Percentiles rank a stretch among this genome's conserved stretches.
Conservation (phyloP, 2,797 vertebrate species). For the Pelochelys cantorii region DNA sequence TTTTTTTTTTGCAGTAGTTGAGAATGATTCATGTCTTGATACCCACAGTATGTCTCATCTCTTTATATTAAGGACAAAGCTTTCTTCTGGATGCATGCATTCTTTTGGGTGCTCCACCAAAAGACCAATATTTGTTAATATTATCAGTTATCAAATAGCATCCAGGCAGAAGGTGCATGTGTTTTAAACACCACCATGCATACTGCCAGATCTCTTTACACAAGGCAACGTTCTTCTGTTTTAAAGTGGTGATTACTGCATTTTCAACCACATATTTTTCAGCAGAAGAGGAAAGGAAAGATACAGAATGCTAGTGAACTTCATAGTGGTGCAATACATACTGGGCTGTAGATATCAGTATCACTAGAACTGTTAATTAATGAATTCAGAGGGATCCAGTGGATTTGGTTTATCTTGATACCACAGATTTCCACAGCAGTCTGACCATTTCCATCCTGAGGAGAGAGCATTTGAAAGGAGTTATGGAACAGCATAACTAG, state of each 20-base stretch:
- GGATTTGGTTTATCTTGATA: not conserved
- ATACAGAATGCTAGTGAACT: not conserved
- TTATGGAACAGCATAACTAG: not conserved
- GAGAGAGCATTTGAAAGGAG: not conserved
- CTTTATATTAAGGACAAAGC: not conserved
- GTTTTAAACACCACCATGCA: not conserved
- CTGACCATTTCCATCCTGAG: not conserved
- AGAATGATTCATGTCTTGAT: not conserved
- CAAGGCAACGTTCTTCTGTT: not conserved
- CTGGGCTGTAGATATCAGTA: not conserved
- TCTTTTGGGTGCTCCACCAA: not conserved
- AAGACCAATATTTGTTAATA: not conserved
- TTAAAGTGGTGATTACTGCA: rapidly evolving
- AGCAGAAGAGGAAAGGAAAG: not conserved
- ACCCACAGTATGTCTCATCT: not conserved
- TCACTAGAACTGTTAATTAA: not conserved
- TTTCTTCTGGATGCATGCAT: not conserved
- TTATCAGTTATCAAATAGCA: not conserved
- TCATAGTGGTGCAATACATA: not conserved
- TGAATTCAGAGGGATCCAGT: not conserved
- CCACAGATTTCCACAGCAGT: not conserved
- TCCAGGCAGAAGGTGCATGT: not conserved
- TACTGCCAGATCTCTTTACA: not conserved
- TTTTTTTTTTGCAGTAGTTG: not conserved
- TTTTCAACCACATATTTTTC: not conserved